phyloP scores from a whole-genome alignment of 2,888 invertebrate genomes.

The Sturmia bella region DNA sequence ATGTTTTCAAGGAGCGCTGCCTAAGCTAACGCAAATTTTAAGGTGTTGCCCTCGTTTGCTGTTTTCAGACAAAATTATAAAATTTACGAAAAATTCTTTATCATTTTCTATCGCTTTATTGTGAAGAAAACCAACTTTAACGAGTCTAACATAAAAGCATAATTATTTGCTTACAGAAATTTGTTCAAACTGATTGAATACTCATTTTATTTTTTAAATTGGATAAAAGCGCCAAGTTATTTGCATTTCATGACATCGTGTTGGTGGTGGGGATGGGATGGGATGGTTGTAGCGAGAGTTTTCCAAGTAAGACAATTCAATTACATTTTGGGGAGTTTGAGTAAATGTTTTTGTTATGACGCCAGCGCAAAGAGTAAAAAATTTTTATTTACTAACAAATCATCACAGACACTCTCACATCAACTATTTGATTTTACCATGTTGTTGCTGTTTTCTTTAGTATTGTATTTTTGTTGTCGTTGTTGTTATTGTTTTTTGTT shows the following conservation, averaged over 20 bases:
- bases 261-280: no score
- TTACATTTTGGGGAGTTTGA: conserved; percentile 56
- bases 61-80: no score
- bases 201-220: no score
- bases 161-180: conserved; percentile 1
- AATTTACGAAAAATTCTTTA: no score
- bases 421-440: conserved; percentile 19
- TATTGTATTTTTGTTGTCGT: background rate
- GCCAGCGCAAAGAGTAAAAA: conserved; percentile 70
- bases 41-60: no score
- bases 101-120: no score
- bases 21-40: no score
- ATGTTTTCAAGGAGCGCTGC: no score
- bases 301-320: background rate
- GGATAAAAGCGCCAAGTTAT: conserved; percentile 53
- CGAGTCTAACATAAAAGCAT: no score
- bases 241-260: conserved; percentile 49
- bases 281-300: conserved; percentile 1
- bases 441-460: conserved; percentile 29
- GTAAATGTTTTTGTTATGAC: conserved; percentile 68
- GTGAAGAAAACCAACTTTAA: no score
- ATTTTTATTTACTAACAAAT: conserved; percentile 67
- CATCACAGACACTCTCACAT: conserved; percentile 62
- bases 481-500: conserved; percentile 30
- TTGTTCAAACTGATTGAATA: no score